Evolutionary conservation across 2,888 invertebrate genomes (phyloP), one percentile per base, ranked within the genome.

Genomic region (Chironomus riparius): DNA sequence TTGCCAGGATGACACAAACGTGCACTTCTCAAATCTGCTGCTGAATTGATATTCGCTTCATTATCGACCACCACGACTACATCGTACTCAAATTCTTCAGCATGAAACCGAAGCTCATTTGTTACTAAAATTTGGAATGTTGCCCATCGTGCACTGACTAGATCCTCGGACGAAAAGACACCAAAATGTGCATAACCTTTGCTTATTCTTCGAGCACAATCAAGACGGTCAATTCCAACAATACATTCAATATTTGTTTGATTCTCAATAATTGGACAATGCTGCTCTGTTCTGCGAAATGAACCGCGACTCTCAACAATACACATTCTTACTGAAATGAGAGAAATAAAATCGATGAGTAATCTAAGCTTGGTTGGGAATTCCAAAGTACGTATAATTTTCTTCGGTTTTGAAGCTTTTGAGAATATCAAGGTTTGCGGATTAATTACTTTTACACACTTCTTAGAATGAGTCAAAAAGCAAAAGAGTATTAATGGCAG

Each of bases 1-100:
- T 89, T 88, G 2, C 94, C 94, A 0, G 95, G 92, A 82, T 95
- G 94, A 81, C 96, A 97, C 12, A 94, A 88, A 48, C 87, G 88
- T 74, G 89, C 90, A 48, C 90, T 91, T 76, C 85, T 85, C 47
- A 96, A 84, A 78, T 91, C 86, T 81, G 88, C 82, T 78, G 88
- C 84, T 3, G 86, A 87, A 71, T 87, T 87, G 70, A 91, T 89
- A 18, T 85, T 85, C 0, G 88, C 86, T 70, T 85, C 84, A 77
- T 88, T 87, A 65, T 86, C 85, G 13, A 92, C 88, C 1, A 94
- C 85, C 0, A 89, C 90, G 0, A 91, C 88, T 70, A 91, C 85
- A 81, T 89, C 87, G 79, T 89, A 89, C 78, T 88, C 87, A 78
- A 86, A 87, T 12, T 84, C 81, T 68, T 86, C 86, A 47, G 69